A percentile compares a stretch with the other conserved stretches of the same genome.
These are phyloP conservation scores for Platichthys stellatus DNA, from an alignment of 2,113 vertebrate species.

Conservation along the genomic window DNA sequence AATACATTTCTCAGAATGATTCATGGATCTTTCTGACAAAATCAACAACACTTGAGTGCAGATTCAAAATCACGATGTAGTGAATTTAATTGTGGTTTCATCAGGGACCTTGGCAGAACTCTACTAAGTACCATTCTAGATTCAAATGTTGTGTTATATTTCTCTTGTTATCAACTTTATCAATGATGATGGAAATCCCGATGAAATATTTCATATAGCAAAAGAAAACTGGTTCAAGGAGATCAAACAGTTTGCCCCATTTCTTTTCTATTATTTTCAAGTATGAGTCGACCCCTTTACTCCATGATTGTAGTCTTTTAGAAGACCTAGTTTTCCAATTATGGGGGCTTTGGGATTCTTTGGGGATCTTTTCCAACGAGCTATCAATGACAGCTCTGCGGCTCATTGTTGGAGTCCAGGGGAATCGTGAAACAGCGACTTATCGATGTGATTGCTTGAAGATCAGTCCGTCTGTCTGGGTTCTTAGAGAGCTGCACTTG, in stretches of 20 bases:
- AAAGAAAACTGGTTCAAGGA: neutral
- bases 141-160: neutral
- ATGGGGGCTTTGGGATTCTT: slow-evolving; percentile 10
- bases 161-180: neutral
- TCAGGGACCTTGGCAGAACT: neutral
- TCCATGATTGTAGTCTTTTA: slow-evolving; percentile 13
- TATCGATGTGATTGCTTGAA: slow-evolving; percentile 26
- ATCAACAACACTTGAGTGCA: no score
- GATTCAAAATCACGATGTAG: no score
- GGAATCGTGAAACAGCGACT: neutral
- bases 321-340: slow-evolving; percentile 30
- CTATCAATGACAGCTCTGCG: neutral
- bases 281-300: slow-evolving; percentile 7
- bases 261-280: neutral
- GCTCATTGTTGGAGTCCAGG: slow-evolving; percentile 5
- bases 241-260: neutral
- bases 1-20: no score
- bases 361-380: neutral
- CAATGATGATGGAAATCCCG: neutral
- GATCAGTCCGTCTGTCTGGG: slow-evolving; percentile 6
- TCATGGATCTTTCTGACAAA: no score
- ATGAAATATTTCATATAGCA: neutral
- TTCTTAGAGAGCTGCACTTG: neutral
- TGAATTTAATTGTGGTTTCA: neutral
- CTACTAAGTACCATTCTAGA: no score